These are phyloP conservation scores for Vidua macroura DNA, from an alignment of 2,113 vertebrate species.

Conservation along the genomic window DNA sequence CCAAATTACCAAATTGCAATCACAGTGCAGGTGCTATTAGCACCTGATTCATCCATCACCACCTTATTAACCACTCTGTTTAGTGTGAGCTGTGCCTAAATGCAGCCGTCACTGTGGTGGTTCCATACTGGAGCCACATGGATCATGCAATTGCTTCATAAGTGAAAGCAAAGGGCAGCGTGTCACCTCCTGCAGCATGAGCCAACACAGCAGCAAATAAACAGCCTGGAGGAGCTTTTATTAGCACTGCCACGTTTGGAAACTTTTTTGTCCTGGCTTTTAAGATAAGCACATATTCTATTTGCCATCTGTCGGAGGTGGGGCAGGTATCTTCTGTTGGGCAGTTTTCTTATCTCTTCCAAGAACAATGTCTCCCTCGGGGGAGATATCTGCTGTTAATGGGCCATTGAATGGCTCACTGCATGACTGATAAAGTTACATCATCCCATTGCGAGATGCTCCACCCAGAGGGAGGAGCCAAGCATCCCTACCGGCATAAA, in stretches of 20 bases:
- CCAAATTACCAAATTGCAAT: background rate
- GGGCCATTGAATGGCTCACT: too few relatives aligned
- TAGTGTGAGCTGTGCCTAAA: background rate
- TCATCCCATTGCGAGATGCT: too few relatives aligned
- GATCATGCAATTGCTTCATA: background rate
- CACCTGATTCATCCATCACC: background rate
- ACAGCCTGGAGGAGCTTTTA: background rate
- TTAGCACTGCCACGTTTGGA: background rate
- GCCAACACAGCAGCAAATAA: background rate
- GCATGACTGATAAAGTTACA: too few relatives aligned
- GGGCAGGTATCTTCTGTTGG: too few relatives aligned
- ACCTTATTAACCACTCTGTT: background rate
- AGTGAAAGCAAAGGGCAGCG: background rate
- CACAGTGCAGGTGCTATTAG: background rate
- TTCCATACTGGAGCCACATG: rapidly evolving
- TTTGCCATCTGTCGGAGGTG: too few relatives aligned
- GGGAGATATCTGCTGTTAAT: too few relatives aligned
- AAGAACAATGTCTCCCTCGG: too few relatives aligned
- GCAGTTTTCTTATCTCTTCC: too few relatives aligned
- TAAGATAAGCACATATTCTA: too few relatives aligned
- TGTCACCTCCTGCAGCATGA: background rate
- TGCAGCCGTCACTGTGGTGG: background rate
- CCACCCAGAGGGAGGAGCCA: too few relatives aligned
- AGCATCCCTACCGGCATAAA: too few relatives aligned
- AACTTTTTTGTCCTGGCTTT: background rate